Evolutionary conservation across 2,797 vertebrate species (phyloP).

Genomic region (Phalanger gymnotis): DNA sequence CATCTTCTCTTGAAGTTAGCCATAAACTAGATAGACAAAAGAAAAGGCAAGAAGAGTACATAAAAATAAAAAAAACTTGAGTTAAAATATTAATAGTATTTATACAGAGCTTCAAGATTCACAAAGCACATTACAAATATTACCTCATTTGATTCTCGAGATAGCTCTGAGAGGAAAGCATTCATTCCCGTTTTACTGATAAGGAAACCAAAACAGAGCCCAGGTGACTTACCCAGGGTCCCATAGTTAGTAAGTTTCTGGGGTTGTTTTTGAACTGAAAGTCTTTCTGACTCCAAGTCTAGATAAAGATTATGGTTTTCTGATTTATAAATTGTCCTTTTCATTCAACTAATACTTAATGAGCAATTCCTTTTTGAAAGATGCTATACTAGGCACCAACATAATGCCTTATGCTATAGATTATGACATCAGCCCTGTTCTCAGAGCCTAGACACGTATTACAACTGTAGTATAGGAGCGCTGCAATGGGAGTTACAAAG

Average conservation of each 20-base stretch:
- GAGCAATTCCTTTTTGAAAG: neutral
- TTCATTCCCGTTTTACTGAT: neutral
- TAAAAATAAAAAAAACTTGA: neutral
- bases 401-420: neutral
- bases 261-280: neutral
- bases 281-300: neutral
- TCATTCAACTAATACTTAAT: neutral
- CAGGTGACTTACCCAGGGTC: neutral
- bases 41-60: conserved; percentile 1
- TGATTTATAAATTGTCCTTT: conserved; percentile 5
- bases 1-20: conserved; percentile 25
- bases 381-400: neutral
- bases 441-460: neutral
- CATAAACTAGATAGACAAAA: conserved; percentile 32
- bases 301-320: neutral
- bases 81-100: neutral
- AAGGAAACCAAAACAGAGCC: neutral
- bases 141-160: neutral
- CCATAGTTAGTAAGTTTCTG: neutral
- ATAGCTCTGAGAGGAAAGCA: neutral
- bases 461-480: neutral
- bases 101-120: neutral
- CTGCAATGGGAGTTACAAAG: neutral
- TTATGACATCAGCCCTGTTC: neutral
- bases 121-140: neutral